Evolutionary conservation across 2,797 vertebrate species (phyloP), one percentile per base, ranked within the genome.

Genomic region (Loris lydekkerianus): DNA sequence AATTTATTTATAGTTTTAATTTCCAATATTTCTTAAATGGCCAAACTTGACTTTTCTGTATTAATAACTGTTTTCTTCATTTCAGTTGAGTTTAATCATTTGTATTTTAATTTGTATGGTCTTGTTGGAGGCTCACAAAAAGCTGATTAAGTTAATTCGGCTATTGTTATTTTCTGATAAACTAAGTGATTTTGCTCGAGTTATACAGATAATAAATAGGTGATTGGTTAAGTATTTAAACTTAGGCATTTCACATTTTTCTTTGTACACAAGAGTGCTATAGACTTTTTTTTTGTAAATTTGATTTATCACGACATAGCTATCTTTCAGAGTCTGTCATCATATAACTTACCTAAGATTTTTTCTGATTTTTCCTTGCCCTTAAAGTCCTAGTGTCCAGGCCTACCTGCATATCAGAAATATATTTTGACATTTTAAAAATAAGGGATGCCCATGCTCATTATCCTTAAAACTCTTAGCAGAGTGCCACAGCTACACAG

Each of bases 61-160:
- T 67, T 81, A 82, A 13, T 65, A 67, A 61, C 3, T 69, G 17
- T 10, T 65, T 2, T 95, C 14, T 81, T 94, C 14, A 23, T 85
- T 83, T 81, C n/a, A 89, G 75, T 89, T 81, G 81, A 43, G 37
- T 96, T 75, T 88, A 34, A 76, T 15, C 70, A 60, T 84, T 94
- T 14, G 10, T 93, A 20, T 87, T 86, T 91, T 73, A 23, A n/a
- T 80, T 90, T 83, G 20, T 86, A 4, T 70, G 23, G n/a, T 86
- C 25, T 89, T 31, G 18, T 31, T 85, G 25, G 61, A 73, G 2
- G 0, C 53, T 88, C 17, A 73, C 7, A 73, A 88, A 77, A 84
- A 81, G 10, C 72, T 76, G 34, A 20, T 90, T 96, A 91, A 86
- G 8, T 93, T 93, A 82, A 70, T 87, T 88, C 14, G 84, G 1